Conservation (phyloP, 1,140 invertebrate genomes). For the Drosophila truncata region DNA sequence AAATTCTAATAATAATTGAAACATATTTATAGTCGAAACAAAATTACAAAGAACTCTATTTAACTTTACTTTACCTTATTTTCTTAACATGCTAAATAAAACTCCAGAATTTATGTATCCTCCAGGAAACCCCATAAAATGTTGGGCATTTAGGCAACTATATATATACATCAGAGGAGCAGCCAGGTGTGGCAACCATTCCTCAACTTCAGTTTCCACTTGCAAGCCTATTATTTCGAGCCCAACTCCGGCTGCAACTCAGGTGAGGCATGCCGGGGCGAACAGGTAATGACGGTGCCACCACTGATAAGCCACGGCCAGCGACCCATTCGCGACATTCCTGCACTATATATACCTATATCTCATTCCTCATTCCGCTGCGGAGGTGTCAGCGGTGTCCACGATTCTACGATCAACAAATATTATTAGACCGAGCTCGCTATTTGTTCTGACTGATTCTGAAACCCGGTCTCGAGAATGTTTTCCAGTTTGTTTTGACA, state of each 20-base stretch:
- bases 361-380: conserved; percentile 22
- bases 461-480: conserved; percentile 26
- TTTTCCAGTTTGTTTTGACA: conserved; percentile 67
- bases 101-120: neutral
- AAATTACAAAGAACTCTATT: no score
- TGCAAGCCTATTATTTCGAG: conserved; percentile 7
- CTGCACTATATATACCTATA: conserved; percentile 12
- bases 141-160: neutral
- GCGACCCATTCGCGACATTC: conserved; percentile 46
- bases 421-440: conserved; percentile 35
- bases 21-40: neutral
- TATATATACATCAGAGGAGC: conserved; percentile 3
- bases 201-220: neutral
- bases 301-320: conserved; percentile 44
- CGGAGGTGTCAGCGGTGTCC: conserved; percentile 34
- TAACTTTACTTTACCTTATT: neutral
- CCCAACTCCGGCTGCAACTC: neutral
- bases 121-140: conserved; percentile 1
- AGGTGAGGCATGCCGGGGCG: conserved; percentile 24
- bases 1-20: neutral
- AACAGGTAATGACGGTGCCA: conserved; percentile 36
- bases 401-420: conserved; percentile 54
- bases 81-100: neutral
- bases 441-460: conserved; percentile 41
- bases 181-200: conserved; percentile 4